phyloP scores from a whole-genome alignment of 2,113 vertebrate species.

The Onychostruthus taczanowskii region DNA sequence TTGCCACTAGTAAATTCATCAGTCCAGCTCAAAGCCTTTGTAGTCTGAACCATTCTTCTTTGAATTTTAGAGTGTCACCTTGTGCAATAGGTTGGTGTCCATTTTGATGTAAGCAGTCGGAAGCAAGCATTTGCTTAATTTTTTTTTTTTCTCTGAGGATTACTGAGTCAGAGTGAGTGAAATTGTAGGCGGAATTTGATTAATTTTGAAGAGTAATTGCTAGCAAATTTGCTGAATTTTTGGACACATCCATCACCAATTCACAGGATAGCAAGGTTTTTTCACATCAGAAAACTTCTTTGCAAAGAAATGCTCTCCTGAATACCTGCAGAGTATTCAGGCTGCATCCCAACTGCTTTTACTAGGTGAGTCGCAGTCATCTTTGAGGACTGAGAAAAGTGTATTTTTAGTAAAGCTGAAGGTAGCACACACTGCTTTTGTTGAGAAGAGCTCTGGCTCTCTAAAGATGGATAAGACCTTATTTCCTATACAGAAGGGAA shows the following conservation, averaged over 20 bases:
- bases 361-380: neutral
- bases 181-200: neutral
- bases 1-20: neutral
- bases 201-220: neutral
- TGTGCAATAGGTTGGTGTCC: neutral
- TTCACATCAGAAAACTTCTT: neutral
- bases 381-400: neutral
- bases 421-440: neutral
- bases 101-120: neutral
- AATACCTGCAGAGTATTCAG: neutral
- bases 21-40: neutral
- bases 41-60: neutral
- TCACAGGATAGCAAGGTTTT: neutral
- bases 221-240: neutral
- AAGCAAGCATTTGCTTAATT: neutral
- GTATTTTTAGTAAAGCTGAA: neutral
- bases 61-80: neutral
- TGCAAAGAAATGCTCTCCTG: neutral
- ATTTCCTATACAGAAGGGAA: neutral
- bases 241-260: neutral
- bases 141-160: neutral
- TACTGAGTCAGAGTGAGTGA: neutral
- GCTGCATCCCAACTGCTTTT: neutral
- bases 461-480: neutral
- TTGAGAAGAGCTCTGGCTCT: neutral